Conservation (phyloP, 2,797 vertebrate species). For the Oryzias dopingdopingensis region DNA sequence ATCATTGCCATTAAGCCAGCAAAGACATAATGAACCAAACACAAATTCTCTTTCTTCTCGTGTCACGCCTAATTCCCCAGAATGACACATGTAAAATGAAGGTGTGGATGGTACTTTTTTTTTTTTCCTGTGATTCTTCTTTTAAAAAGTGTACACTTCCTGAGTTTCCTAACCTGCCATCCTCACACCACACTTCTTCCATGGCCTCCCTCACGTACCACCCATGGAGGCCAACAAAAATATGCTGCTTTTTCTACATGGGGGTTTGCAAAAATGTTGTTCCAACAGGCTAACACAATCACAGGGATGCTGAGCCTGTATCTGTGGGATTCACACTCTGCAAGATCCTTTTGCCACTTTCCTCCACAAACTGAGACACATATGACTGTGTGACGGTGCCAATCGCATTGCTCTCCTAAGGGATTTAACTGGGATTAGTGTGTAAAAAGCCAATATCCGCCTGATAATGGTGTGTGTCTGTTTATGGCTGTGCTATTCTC, state of each 20-base stretch:
- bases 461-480: conserved; percentile 47
- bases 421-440: conserved; percentile 59
- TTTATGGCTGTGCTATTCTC: conserved; percentile 27
- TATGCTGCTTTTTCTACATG: conserved; percentile 53
- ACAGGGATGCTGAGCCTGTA: conserved; percentile 54
- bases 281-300: conserved; percentile 54
- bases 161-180: conserved; percentile 1
- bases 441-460: conserved; percentile 51
- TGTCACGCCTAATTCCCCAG: too few relatives aligned
- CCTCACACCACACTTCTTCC: conserved; percentile 5
- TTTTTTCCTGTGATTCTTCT: too few relatives aligned
- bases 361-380: conserved; percentile 26
- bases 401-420: conserved; percentile 49
- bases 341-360: conserved; percentile 44
- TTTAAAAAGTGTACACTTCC: conserved; percentile 19
- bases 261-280: conserved; percentile 47
- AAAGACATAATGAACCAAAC: too few relatives aligned
- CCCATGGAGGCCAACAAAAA: conserved; percentile 43
- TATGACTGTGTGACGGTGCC: conserved; percentile 33
- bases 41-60: too few relatives aligned
- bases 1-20: too few relatives aligned
- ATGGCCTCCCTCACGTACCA: conserved; percentile 15
- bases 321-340: conserved; percentile 54
- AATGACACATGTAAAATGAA: too few relatives aligned
- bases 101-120: too few relatives aligned